Percentiles rank a stretch among this genome's conserved stretches.
Evolutionary conservation across 2,113 vertebrate species (phyloP).

Genomic region (Acrocephalus arundinaceus): DNA sequence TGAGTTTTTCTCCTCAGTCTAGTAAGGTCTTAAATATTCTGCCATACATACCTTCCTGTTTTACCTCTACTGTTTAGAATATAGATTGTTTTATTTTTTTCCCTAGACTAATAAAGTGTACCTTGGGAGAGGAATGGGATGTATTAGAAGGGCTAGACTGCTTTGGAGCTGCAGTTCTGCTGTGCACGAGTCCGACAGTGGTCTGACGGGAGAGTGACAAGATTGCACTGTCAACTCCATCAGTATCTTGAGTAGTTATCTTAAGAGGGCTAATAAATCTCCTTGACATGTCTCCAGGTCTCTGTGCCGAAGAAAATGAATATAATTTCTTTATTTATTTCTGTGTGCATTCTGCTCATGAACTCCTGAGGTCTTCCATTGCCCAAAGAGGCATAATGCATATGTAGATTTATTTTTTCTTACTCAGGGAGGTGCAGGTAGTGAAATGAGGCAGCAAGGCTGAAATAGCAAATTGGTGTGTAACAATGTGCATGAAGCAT

Average conservation of each 20-base stretch:
- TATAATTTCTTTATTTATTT: not conserved
- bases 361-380: not conserved
- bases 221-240: not conserved
- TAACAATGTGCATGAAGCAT: rapidly evolving
- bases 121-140: not conserved
- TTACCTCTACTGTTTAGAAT: not conserved
- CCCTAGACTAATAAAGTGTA: not conserved
- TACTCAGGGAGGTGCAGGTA: not conserved
- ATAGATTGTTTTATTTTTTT: not conserved
- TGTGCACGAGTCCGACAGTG: rapidly evolving
- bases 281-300: not conserved
- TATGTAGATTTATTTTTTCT: not conserved
- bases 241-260: not conserved
- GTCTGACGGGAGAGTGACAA: not conserved
- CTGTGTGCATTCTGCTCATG: not conserved
- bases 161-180: not conserved
- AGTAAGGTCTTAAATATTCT: not conserved
- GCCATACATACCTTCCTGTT: not conserved
- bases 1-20: not conserved
- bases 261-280: not conserved
- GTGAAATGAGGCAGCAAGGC: not conserved
- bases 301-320: not conserved
- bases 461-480: not conserved
- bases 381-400: not conserved
- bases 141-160: not conserved